Evolutionary conservation across 2,888 invertebrate species (phyloP).

Genomic region (Escarpia spicata): DNA sequence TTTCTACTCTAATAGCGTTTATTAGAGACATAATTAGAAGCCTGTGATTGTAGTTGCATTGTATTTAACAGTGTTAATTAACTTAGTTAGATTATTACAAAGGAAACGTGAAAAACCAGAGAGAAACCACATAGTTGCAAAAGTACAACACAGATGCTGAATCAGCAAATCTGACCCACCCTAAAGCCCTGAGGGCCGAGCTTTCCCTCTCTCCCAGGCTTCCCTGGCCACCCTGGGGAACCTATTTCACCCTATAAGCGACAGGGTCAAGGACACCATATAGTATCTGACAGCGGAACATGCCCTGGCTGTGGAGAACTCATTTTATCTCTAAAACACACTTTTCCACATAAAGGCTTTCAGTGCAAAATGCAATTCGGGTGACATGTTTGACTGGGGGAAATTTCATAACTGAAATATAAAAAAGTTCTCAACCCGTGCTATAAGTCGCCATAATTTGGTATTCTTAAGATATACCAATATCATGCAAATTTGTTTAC

Average conservation of each 20-base stretch:
- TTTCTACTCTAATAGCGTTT: background rate
- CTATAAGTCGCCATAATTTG: no score
- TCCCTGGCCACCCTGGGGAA: conserved; percentile 26
- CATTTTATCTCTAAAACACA: background rate
- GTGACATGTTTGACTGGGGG: no score
- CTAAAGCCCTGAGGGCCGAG: conserved; percentile 25
- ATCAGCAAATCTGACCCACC: conserved; percentile 25
- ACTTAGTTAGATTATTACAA: background rate
- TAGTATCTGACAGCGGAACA: background rate
- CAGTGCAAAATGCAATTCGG: no score
- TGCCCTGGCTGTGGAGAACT: background rate
- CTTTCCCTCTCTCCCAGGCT: conserved; percentile 28
- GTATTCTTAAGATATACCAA: no score
- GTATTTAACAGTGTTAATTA: background rate
- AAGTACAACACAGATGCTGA: background rate
- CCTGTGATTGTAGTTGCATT: background rate
- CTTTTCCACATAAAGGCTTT: background rate
- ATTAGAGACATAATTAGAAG: background rate
- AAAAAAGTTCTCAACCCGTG: no score
- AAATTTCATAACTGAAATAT: no score
- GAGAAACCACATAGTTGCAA: background rate
- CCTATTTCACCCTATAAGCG: conserved; percentile 24
- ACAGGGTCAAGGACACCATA: background rate
- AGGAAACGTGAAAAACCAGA: background rate
- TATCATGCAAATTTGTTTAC: no score